phyloP scores from a whole-genome alignment of 2,797 vertebrate genomes.

The Hafferia zeledoni region DNA sequence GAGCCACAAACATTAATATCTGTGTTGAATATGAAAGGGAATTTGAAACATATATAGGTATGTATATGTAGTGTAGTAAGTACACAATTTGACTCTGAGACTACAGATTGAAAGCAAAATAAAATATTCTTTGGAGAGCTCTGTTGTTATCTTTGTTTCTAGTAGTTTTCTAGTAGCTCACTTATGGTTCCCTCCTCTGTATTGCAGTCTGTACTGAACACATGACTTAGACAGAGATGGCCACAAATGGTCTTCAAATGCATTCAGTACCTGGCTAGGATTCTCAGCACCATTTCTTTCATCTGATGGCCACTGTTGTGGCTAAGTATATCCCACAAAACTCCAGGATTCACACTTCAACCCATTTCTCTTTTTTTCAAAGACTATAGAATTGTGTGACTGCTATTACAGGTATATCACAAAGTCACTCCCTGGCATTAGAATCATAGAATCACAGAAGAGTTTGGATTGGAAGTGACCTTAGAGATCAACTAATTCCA shows the following conservation, averaged over 20 bases:
- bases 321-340: background rate
- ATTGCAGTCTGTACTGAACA: background rate
- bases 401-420: background rate
- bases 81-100: background rate
- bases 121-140: background rate
- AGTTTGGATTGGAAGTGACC: background rate
- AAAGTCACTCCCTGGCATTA: background rate
- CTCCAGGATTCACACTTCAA: background rate
- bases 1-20: background rate
- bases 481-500: background rate
- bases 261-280: background rate
- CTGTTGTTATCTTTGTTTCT: background rate
- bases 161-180: background rate
- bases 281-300: background rate
- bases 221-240: background rate
- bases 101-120: background rate
- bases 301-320: background rate
- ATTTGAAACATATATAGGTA: background rate
- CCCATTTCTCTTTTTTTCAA: background rate
- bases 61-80: background rate
- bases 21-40: background rate
- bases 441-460: background rate
- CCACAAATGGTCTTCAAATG: background rate
- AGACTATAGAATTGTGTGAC: background rate
- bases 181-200: background rate